phyloP scores from a whole-genome alignment of 2,888 invertebrate genomes.

The Drosophila prolongata region DNA sequence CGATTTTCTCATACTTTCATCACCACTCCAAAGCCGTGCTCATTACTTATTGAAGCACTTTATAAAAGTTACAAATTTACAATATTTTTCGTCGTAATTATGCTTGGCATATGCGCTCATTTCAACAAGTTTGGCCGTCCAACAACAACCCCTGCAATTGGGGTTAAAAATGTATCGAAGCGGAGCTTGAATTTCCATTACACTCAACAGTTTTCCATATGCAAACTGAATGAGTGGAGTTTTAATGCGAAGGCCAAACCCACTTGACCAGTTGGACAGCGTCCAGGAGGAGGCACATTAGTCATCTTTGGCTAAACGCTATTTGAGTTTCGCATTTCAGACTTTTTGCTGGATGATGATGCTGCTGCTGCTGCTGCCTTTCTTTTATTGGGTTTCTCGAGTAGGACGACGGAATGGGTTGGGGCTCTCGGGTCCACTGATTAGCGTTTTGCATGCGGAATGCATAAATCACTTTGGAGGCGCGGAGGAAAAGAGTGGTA shows the following conservation, averaged over 20 bases:
- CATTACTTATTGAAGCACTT: slow-evolving; percentile 71
- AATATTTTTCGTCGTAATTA: slow-evolving; percentile 60
- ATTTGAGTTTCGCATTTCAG: slow-evolving; percentile 63
- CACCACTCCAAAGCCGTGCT: slow-evolving; percentile 30
- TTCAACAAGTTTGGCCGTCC: slow-evolving; percentile 57
- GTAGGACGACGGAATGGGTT: slow-evolving; percentile 26
- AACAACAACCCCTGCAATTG: slow-evolving; percentile 55
- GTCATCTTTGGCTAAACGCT: slow-evolving; percentile 76
- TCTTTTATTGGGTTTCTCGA: slow-evolving; percentile 54
- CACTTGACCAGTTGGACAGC: slow-evolving; percentile 67
- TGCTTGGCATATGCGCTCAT: slow-evolving; percentile 70
- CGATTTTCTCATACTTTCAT: slow-evolving; percentile 15
- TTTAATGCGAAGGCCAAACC: slow-evolving; percentile 18
- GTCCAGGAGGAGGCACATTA: slow-evolving; percentile 56
- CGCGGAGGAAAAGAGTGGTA: slow-evolving; percentile 23
- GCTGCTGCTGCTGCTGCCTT: slow-evolving; percentile 16
- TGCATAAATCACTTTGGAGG: slow-evolving; percentile 69
- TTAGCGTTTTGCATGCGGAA: slow-evolving; percentile 78
- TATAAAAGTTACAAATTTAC: slow-evolving; percentile 61
- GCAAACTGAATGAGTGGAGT: slow-evolving; percentile 15
- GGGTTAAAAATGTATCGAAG: slow-evolving; percentile 58
- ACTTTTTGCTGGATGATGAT: slow-evolving; percentile 18
- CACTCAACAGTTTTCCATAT: slow-evolving; percentile 28
- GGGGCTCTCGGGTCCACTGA: slow-evolving; percentile 54
- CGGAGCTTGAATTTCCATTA: slow-evolving; percentile 33